These are phyloP conservation scores for Crypturellus undulatus DNA, from an alignment of 2,113 vertebrate genomes.

Conservation along the genomic window DNA sequence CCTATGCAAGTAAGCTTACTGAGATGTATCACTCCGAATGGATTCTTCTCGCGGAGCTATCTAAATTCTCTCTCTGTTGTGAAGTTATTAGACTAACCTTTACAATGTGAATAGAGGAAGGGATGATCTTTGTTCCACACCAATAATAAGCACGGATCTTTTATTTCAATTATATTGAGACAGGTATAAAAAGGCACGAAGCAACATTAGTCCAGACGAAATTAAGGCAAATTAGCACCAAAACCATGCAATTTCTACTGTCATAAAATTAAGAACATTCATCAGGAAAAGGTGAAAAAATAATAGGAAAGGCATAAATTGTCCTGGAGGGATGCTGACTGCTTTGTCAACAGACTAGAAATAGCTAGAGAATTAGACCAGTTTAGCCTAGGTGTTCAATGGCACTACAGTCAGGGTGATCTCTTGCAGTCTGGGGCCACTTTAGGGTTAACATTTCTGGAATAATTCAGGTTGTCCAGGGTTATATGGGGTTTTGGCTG, in stretches of 20 bases:
- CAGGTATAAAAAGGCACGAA: not conserved
- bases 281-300: not conserved
- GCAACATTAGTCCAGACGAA: not conserved
- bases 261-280: not conserved
- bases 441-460: not conserved
- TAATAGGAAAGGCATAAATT: not conserved
- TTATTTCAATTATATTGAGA: not conserved
- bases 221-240: not conserved
- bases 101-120: not conserved
- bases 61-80: not conserved
- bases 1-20: not conserved
- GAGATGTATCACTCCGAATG: conserved; percentile 5
- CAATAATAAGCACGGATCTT: not conserved
- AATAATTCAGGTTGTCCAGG: not conserved
- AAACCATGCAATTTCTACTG: not conserved
- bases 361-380: not conserved
- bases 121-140: not conserved
- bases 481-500: not conserved
- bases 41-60: not conserved
- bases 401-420: not conserved
- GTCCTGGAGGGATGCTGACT: not conserved
- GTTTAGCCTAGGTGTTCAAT: not conserved
- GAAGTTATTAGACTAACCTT: not conserved
- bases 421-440: not conserved
- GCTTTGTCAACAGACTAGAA: not conserved